Evolutionary conservation across 2,113 vertebrate species (phyloP), one percentile per base, ranked within the genome.

Genomic region (Patagioenas fasciata): DNA sequence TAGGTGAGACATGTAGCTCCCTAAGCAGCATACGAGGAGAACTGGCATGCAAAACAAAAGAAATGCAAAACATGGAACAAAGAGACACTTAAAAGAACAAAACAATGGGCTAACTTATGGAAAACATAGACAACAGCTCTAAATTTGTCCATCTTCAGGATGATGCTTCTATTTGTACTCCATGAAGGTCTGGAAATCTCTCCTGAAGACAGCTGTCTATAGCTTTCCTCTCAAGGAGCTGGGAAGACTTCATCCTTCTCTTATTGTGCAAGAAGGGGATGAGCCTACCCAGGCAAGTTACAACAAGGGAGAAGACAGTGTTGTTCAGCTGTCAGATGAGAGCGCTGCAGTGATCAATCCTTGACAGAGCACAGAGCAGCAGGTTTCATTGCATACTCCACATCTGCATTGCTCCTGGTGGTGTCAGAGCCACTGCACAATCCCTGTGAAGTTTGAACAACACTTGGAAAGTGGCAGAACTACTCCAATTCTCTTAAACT

Each of bases 1-100:
- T 2, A 1, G 7, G 29, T 21, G 62, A 79, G 44, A 67, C 10
- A 50, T 0, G 1, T 4, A 71, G 47, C 38, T 80, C 47, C 36
- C 64, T 71, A 38, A 79, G 48, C 4, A 87, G 26, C 5, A 8
- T 3, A 29, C 5, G 4, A 75, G 38, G 17, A 54, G 9, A 80
- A 47, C 7, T 14, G 42, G 31, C 15, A 53, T 19, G 3, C 13
- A 84, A 62, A 47, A 17, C 47, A 56, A 48, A 5, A 51, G 1
- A 81, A 6, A 67, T 44, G 2, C 18, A 67, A 51, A 66, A 16
- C 13, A 53, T 6, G 14, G 26, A 93, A 66, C 11, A 40, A 29
- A 70, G 11, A 73, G 40, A 62, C 12, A 11, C 25, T 72, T 62
- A 42, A 26, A 77, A 81, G 34, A 94, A 54, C 11, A 44, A 78